Percentiles rank a stretch among this genome's conserved stretches.
Evolutionary conservation across 2,888 invertebrate genomes (phyloP).

Genomic region (Cryptocephalus moraei): DNA sequence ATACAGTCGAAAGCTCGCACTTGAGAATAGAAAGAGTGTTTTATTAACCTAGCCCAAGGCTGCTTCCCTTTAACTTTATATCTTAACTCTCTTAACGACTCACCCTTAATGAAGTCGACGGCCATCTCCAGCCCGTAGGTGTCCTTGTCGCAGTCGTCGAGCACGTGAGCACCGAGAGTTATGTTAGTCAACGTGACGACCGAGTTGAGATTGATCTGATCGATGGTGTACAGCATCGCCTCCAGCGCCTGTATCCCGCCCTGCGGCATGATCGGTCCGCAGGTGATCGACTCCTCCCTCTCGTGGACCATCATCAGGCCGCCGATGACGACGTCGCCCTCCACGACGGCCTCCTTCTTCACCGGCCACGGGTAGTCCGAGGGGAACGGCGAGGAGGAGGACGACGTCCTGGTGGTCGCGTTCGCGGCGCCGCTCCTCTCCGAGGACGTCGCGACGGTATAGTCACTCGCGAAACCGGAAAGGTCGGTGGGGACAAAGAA

Average conservation of each 20-base stretch:
- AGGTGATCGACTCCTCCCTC: constrained; percentile 74
- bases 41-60: too few relatives aligned
- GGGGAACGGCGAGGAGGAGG: too few relatives aligned
- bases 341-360: constrained; percentile 74
- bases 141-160: constrained; percentile 93
- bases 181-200: constrained; percentile 66
- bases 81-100: constrained; percentile 28
- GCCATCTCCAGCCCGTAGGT: constrained; percentile 94
- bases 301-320: constrained; percentile 95
- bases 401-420: too few relatives aligned
- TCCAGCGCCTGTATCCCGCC: constrained; percentile 83
- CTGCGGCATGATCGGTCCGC: constrained; percentile 91
- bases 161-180: constrained; percentile 73
- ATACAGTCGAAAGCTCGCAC: too few relatives aligned
- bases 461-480: too few relatives aligned
- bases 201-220: constrained; percentile 56
- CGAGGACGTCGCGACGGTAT: too few relatives aligned
- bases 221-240: constrained; percentile 85
- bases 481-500: too few relatives aligned
- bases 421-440: too few relatives aligned
- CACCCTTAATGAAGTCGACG: constrained; percentile 94
- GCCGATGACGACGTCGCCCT: constrained; percentile 80
- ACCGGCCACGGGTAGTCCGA: constrained; percentile 57
- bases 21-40: too few relatives aligned
- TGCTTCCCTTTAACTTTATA: too few relatives aligned